Percentiles rank a stretch among this genome's conserved stretches.
These are phyloP conservation scores for Pluvianellus socialis DNA, from an alignment of 2,113 vertebrate genomes.

Conservation along the genomic window DNA sequence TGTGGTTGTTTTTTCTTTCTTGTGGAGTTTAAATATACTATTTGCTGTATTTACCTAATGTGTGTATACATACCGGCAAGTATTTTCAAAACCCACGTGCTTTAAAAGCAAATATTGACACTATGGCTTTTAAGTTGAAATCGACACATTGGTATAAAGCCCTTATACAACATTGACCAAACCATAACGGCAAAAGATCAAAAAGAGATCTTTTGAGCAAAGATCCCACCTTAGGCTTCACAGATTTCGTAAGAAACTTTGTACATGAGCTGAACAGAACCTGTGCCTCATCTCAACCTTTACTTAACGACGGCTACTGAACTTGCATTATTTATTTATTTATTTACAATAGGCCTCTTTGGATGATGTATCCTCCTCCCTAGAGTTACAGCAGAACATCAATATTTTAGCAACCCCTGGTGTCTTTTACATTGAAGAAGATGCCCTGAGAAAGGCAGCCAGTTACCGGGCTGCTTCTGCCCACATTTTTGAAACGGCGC, in stretches of 20 bases:
- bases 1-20: not conserved
- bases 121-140: not conserved
- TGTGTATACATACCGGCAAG: not conserved
- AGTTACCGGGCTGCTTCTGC: not conserved
- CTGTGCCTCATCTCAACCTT: not conserved
- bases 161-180: not conserved
- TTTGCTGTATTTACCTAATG: not conserved
- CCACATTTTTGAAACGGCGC: fast-evolving
- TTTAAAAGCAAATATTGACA: not conserved
- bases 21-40: not conserved
- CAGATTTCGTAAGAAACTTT: not conserved
- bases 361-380: not conserved
- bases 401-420: slow-evolving; percentile 40
- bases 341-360: not conserved
- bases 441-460: not conserved
- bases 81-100: not conserved
- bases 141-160: not conserved
- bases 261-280: not conserved
- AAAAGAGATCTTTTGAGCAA: not conserved
- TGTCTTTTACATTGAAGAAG: not conserved
- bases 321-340: not conserved
- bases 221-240: not conserved
- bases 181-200: not conserved
- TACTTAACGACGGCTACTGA: not conserved
- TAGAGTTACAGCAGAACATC: not conserved